Percentiles rank a stretch among this genome's conserved stretches.
Conservation (phyloP, 2,797 vertebrate genomes). For the Enteromius radiatus region DNA sequence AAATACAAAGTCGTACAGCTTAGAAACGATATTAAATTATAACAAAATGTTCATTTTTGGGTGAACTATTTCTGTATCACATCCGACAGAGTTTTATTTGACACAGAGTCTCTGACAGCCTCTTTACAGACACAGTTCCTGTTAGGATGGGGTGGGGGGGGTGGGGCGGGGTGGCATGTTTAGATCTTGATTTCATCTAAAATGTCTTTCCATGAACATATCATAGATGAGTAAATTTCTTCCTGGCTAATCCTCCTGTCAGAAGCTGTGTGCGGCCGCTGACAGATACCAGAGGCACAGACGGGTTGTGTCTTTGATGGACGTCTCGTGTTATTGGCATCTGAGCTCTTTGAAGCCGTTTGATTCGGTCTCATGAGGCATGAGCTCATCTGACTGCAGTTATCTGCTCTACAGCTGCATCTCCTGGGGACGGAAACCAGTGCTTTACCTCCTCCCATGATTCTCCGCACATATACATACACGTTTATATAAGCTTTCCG, state of each 20-base stretch:
- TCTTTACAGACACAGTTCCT: not conserved
- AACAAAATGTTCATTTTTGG: not conserved
- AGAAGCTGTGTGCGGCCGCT: not conserved
- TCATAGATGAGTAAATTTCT: conserved; percentile 7
- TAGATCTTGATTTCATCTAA: conserved; percentile 21
- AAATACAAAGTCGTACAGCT: not conserved
- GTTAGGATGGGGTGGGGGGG: not conserved
- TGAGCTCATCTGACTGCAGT: conserved; percentile 40
- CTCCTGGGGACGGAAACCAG: conserved; percentile 21
- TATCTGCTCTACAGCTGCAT: conserved; percentile 35
- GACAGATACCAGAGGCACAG: conserved; percentile 14
- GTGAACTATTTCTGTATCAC: not conserved
- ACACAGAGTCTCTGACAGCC: not conserved
- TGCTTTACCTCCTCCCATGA: conserved; percentile 33
- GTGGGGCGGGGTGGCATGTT: too few relatives aligned
- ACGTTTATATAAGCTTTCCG: not conserved
- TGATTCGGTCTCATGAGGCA: conserved; percentile 40
- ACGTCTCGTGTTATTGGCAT: conserved; percentile 50
- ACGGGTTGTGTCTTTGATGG: conserved; percentile 48
- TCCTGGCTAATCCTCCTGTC: conserved; percentile 11
- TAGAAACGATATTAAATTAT: not conserved
- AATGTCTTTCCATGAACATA: conserved; percentile 14
- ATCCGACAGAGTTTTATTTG: not conserved
- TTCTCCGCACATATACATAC: not conserved
- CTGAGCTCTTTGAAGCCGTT: conserved; percentile 46